phyloP scores from a whole-genome alignment of 2,113 vertebrate genomes.

The Gnathonemus longibarbis region DNA sequence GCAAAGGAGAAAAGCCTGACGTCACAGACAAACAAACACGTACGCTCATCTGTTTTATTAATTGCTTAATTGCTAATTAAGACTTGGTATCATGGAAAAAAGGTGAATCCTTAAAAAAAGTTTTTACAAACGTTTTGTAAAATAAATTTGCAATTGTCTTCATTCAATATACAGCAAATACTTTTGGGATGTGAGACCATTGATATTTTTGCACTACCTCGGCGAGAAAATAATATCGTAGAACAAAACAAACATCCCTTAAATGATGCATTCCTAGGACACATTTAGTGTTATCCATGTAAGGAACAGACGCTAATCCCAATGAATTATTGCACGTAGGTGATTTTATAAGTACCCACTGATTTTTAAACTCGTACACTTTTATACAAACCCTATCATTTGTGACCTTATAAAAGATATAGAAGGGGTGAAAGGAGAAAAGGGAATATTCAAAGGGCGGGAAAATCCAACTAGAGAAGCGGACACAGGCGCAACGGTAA shows the following conservation, averaged over 20 bases:
- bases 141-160: not conserved
- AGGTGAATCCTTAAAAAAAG: not conserved
- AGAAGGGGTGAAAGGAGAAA: slow-evolving; percentile 67
- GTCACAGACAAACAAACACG: not conserved
- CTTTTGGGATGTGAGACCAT: not conserved
- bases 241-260: not conserved
- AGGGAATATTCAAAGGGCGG: slow-evolving; percentile 62
- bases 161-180: not conserved
- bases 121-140: not conserved
- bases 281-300: not conserved
- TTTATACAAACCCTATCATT: slow-evolving; percentile 79
- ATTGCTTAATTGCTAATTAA: not conserved
- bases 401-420: slow-evolving; percentile 71
- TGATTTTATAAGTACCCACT: not conserved
- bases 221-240: not conserved
- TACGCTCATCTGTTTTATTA: slow-evolving; percentile 8
- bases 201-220: too few relatives aligned
- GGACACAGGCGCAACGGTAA: slow-evolving; percentile 58
- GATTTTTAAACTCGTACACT: not conserved
- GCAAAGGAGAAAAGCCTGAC: not conserved
- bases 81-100: not conserved
- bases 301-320: not conserved
- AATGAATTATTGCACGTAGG: not conserved
- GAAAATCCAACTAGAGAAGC: slow-evolving; percentile 64
- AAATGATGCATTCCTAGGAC: not conserved